Base-by-base conservation (phyloP, 2,113 vertebrate genomes). In the Oncorhynchus clarkii region DNA sequence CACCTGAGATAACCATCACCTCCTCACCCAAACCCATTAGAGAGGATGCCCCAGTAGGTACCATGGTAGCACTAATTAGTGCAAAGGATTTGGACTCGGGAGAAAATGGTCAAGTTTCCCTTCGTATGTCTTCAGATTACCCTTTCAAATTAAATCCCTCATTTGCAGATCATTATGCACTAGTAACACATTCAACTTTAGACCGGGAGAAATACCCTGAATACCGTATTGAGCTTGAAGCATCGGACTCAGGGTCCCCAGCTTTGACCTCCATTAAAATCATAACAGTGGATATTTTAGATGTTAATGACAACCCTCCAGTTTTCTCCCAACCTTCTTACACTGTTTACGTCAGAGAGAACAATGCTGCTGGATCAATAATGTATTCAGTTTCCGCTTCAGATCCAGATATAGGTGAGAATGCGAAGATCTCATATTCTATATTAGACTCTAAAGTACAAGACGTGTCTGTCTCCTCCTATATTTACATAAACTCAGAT, bases 241-340 rank as follows among this genome's bases (percentile, higher is more conserved):
- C 94, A 27, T 92, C 85, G 0, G 95, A 97, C 79, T 82, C 89
- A 49, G 95, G 95, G 72, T 92, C 71, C 65, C 94, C 95, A 1
- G 83, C 90, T 0, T 89, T 96, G 5, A 88, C 90, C 54, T 91
- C 82, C 12, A 89, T 91, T 69, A 92, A 90, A 48, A 64, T 87
- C 3, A 82, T 96, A 75, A 83, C 87, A 14, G 86, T 97, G 1
- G 79, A 81, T 51, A 77, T 97, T 12, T 83, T 89, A 9, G 95
- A 97, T 77, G 88, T 94, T 72, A 96, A 96, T 3, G 95, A 97
- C 79, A 97, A 95, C 1, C 83, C 90, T 0, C 95, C 96, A 3
- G 81, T 88, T 16, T 97, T 97, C 86, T 80, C 89, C 12, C 87
- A 88, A 16, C 39, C 69, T 3, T 77, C 67, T 0, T 85, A 84